Evolutionary conservation across 2,888 invertebrate genomes (phyloP), one percentile per base, ranked within the genome.

Genomic region (Ochropacha duplaris): DNA sequence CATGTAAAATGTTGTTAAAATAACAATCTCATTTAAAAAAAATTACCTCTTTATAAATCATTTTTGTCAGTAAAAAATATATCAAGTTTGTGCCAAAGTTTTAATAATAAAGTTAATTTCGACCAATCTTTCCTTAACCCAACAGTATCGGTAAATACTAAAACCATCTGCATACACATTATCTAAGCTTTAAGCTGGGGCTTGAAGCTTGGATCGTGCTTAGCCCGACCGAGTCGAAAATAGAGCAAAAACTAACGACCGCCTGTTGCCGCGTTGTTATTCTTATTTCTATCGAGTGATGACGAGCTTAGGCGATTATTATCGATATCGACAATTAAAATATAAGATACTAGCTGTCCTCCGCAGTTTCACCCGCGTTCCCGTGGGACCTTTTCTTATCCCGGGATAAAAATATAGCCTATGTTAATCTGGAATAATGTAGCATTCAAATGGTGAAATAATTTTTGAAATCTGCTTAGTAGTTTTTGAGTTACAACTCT

Each of bases 211-310:
- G 52, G 66, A 66, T 74, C 76, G 72, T 72, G 76, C 76, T 77
- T 75, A 72, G 70, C 66, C 66, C 66, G 67, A 62, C 64, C 66
- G 65, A 26, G 60, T 60, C 59, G 57, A 71, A 78, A 80, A 78
- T 58, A 60, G 64, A 77, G 57, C 61, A 73, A 72, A 79, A 74
- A 67, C 49, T 14, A 52, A 59, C 58, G 54, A 67, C 70, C 65
- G 78, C 77, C 82, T 78, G 81, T 80, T 81, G 83, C 77, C 57
- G 68, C 60, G 16, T 24, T 67, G 60, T 60, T 69, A 65, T 68
- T 81, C 78, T 83, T 82, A 80, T 81, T 84, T 79, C 77, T 77
- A 72, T 69, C 62, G 65, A 68, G 69, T 65, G 62, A 65, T 68
- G 65, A 59, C 56, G 36, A 50, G 60, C 39, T 19, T 65, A 54